A percentile compares a stretch with the other conserved stretches of the same genome.
Conservation (phyloP, 1,140 invertebrate species). For the Sycophaga agraensis region DNA sequence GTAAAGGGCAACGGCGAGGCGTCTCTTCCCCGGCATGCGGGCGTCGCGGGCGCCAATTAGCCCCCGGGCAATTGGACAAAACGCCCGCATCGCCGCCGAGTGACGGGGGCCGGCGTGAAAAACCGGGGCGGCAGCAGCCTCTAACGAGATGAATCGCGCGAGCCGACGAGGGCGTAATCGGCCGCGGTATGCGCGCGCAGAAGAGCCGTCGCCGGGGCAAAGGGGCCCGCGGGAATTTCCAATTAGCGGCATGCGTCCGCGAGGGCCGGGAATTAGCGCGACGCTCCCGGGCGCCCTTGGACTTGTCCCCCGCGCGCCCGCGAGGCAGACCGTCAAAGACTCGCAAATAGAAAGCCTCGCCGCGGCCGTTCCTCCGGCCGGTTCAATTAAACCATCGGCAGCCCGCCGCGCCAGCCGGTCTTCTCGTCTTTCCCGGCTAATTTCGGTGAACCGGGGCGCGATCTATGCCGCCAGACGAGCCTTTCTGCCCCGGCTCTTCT, state of each 20-base stretch:
- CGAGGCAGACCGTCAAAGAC: not conserved
- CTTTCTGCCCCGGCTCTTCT: too few species aligned
- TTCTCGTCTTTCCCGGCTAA: too few species aligned
- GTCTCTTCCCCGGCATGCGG: too few species aligned
- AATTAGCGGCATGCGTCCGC: conserved; percentile 10
- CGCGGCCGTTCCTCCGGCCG: too few species aligned
- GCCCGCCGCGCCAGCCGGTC: too few species aligned
- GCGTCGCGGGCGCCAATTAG: not conserved
- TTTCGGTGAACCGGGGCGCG: too few species aligned
- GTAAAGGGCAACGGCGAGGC: too few species aligned
- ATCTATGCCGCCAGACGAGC: too few species aligned
- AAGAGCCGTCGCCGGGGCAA: not conserved
- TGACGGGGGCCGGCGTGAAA: not conserved
- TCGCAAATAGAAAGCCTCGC: too few species aligned
- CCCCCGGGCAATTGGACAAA: not conserved
- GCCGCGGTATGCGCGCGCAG: not conserved
- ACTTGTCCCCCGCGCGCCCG: not conserved
- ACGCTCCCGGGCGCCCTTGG: too few species aligned
- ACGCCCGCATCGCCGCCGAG: not conserved
- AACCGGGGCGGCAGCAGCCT: too few species aligned
- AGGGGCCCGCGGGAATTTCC: conserved; percentile 2
- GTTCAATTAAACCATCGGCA: too few species aligned
- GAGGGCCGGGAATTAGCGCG: not conserved
- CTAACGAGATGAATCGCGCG: not conserved
- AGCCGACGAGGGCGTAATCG: not conserved